A percentile compares a stretch with the other conserved stretches of the same genome.
These are phyloP conservation scores for Ivindomyrus marchei DNA, from an alignment of 2,113 vertebrate species.

Conservation along the genomic window DNA sequence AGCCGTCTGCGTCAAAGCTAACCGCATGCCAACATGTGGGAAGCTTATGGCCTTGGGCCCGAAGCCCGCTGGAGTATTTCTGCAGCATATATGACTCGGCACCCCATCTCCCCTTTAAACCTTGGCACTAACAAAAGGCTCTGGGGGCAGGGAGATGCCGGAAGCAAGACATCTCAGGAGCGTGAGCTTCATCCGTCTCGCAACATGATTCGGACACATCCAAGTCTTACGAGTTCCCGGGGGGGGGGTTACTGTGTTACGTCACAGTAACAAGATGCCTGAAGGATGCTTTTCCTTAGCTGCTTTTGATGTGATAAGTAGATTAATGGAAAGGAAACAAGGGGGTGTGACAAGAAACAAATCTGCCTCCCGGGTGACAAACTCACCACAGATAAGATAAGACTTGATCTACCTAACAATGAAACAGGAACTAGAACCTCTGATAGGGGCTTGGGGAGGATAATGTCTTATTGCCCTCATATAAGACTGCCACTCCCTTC, in stretches of 20 bases:
- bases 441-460: neutral
- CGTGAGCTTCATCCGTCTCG: too few species aligned
- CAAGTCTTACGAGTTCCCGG: neutral
- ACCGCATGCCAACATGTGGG: constrained; percentile 35
- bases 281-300: constrained; percentile 28
- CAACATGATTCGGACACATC: neutral
- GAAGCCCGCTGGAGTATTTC: constrained; percentile 49
- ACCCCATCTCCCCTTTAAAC: constrained; percentile 47
- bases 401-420: neutral
- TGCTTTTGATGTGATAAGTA: constrained; percentile 32
- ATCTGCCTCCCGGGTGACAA: neutral
- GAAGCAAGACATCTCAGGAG: neutral
- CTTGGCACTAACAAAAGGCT: constrained; percentile 61
- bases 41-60: neutral
- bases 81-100: constrained; percentile 47
- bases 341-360: constrained; percentile 28
- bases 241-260: too few species aligned
- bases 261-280: constrained; percentile 25
- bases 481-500: neutral
- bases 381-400: constrained; percentile 35
- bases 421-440: neutral
- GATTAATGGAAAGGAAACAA: constrained; percentile 41
- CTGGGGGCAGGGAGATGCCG: constrained; percentile 36
- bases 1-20: constrained; percentile 15
- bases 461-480: neutral